Evolutionary conservation across 2,888 invertebrate species (phyloP), one percentile per base, ranked within the genome.

Genomic region (Margaritifera margaritifera): DNA sequence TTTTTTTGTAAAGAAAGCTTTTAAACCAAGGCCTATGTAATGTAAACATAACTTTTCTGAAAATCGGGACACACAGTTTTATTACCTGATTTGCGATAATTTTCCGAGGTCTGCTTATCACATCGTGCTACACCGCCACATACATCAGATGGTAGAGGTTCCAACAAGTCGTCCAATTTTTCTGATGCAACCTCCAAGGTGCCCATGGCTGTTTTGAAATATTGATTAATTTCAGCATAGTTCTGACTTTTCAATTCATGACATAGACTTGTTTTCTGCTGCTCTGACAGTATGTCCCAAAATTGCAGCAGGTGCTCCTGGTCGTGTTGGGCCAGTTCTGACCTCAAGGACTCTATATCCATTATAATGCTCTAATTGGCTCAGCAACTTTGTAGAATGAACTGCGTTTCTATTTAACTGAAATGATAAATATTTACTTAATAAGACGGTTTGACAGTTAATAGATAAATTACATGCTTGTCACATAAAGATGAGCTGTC

Each of bases 281-380:
- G 91, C 56, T 92, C 92, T 31, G 90, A 91, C 27, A 97, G 88
- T 79, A 93, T 93, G 81, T 93, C 92, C 95, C 95, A 96, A 90
- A 94, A 96, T 81, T 93, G 92, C 51, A 97, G 90, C 79, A 97
- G 92, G 87, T 97, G 96, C 76, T 94, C 93, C 91, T 97, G 97
- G 68, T 93, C 93, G 88, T 93, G 93, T 78, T 92, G 90, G 62
- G 90, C 89, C 74, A 95, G 71, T 8, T 71, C 68, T 42, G 65
- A 55, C 67, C 65, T 75, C 50, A 84, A 71, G 27, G 66, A 55
- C 52, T 75, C 78, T 1, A 80, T 51, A 67, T 83, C 81, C 83
- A 83, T 84, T 18, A 57, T 76, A 24, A 20, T 51, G 31, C 8
- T 42, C 42, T 1, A 42, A 42, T 11, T 42, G 42, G 42, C 42